A percentile compares a stretch with the other conserved stretches of the same genome.
Evolutionary conservation across 2,888 invertebrate species (phyloP).

Genomic region (Drosophila infuscata): DNA sequence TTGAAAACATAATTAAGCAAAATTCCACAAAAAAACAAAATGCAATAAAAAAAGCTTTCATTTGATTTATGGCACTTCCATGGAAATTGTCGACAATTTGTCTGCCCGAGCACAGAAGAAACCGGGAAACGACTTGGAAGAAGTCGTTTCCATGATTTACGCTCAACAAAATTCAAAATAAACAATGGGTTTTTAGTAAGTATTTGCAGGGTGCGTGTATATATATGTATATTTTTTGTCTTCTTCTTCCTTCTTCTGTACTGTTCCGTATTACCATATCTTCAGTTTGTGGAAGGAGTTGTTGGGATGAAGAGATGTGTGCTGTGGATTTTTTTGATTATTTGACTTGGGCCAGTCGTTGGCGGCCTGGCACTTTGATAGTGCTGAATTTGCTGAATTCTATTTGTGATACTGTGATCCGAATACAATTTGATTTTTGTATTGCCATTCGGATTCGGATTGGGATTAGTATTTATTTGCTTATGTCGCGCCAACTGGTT

Average conservation of each 20-base stretch:
- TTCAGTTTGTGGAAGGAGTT: slow-evolving; percentile 21
- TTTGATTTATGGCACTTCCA: slow-evolving; percentile 77
- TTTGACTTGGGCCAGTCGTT: slow-evolving; percentile 60
- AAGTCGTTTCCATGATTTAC: slow-evolving; percentile 76
- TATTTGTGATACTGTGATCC: slow-evolving; percentile 13
- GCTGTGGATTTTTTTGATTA: slow-evolving; percentile 56
- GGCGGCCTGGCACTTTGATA: slow-evolving; percentile 69
- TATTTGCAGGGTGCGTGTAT: slow-evolving; percentile 45
- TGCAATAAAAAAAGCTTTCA: slow-evolving; percentile 50
- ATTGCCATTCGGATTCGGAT: slow-evolving; percentile 31
- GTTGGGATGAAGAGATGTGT: background rate
- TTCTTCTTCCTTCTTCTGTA: background rate
- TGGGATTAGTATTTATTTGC: slow-evolving; percentile 64
- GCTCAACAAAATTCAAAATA: slow-evolving; percentile 75
- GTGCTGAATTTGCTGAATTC: slow-evolving; percentile 65
- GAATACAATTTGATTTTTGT: slow-evolving; percentile 14
- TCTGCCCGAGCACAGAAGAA: slow-evolving; percentile 61
- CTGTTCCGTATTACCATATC: slow-evolving; percentile 34
- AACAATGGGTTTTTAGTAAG: slow-evolving; percentile 70
- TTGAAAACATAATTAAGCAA: slow-evolving; percentile 59
- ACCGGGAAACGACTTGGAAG: slow-evolving; percentile 51
- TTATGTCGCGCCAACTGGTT: slow-evolving; percentile 72
- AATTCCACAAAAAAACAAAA: slow-evolving; percentile 50
- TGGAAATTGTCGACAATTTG: slow-evolving; percentile 78
- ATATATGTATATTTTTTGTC: background rate